A percentile compares a stretch with the other conserved stretches of the same genome.
Conservation (phyloP, 2,888 invertebrate genomes). For the Melanophora roralis region DNA sequence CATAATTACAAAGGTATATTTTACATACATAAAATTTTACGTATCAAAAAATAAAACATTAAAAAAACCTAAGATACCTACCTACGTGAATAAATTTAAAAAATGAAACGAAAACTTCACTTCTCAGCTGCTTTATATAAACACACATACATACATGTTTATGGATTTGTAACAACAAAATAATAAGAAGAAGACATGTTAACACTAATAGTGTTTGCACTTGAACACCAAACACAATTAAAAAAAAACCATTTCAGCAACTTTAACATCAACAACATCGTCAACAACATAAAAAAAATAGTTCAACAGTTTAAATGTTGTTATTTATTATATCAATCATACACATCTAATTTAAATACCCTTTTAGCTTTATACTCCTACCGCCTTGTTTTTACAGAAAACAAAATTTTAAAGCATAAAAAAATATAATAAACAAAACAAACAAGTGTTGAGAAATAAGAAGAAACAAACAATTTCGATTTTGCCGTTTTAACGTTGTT, state of each 20-base stretch:
- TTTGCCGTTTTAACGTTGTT: slow-evolving; percentile 22
- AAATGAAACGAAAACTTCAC: background rate
- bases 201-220: slow-evolving; percentile 21
- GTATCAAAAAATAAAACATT: background rate
- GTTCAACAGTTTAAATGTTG: slow-evolving; percentile 31
- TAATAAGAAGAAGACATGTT: too few species aligned
- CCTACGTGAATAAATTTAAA: slow-evolving; percentile 9
- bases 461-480: slow-evolving; percentile 1
- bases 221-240: slow-evolving; percentile 18
- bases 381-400: too few species aligned
- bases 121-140: background rate
- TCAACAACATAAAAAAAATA: slow-evolving; percentile 33
- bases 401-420: too few species aligned
- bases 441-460: background rate
- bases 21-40: background rate
- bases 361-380: too few species aligned
- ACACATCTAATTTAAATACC: too few species aligned
- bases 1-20: too few species aligned
- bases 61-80: background rate
- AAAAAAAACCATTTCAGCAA: slow-evolving; percentile 5
- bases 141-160: background rate
- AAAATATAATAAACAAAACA: slow-evolving; percentile 7
- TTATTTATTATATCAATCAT: slow-evolving; percentile 2
- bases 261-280: slow-evolving; percentile 1
- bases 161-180: background rate